Evolutionary conservation across 2,888 invertebrate genomes (phyloP).

Genomic region (Leucania comma): DNA sequence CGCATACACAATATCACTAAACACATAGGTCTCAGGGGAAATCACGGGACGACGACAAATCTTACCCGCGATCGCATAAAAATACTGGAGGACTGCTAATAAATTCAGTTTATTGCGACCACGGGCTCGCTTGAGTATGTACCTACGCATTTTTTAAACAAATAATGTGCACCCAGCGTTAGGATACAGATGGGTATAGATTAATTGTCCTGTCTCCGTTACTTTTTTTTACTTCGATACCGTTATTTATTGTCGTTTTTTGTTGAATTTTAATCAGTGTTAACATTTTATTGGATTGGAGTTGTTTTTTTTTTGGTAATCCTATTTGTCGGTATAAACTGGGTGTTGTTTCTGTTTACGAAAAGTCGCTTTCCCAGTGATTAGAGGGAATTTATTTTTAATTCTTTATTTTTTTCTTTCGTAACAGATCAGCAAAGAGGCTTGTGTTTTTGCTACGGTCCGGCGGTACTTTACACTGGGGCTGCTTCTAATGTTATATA

Average conservation of each 20-base stretch:
- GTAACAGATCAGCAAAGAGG: neutral
- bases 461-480: no score
- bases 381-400: neutral
- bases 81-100: constrained; percentile 76
- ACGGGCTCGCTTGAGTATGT: constrained; percentile 60
- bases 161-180: constrained; percentile 65
- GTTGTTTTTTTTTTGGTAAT: constrained; percentile 24
- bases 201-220: constrained; percentile 63
- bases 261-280: constrained; percentile 52
- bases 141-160: constrained; percentile 57
- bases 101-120: constrained; percentile 82
- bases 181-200: constrained; percentile 63
- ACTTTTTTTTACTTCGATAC: constrained; percentile 47
- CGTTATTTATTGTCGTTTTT: constrained; percentile 55
- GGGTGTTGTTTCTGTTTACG: neutral
- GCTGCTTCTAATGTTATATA: no score
- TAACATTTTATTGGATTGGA: constrained; percentile 34
- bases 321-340: neutral
- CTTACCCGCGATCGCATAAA: constrained; percentile 76
- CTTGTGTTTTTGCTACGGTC: no score
- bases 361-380: neutral
- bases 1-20: constrained; percentile 77
- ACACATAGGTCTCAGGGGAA: constrained; percentile 80
- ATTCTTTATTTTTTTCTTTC: neutral
- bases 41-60: constrained; percentile 82